phyloP scores from a whole-genome alignment of 2,888 invertebrate genomes.

The Gibbula magus region DNA sequence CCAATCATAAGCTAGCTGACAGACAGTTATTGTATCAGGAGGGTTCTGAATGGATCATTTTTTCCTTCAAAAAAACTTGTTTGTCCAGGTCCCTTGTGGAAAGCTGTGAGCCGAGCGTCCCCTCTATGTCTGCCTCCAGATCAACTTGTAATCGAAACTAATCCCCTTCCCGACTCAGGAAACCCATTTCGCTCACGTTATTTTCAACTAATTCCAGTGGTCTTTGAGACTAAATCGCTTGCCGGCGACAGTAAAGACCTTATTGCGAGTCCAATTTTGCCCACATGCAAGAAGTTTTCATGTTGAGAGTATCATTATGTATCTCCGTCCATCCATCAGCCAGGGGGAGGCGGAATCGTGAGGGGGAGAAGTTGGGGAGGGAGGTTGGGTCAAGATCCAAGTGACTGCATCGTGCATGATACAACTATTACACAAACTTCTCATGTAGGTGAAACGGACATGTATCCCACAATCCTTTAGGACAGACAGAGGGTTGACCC shows the following conservation, averaged over 20 bases:
- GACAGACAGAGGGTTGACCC: neutral
- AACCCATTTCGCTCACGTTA: conserved; percentile 24
- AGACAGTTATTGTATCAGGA: conserved; percentile 14
- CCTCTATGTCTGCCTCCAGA: conserved; percentile 10
- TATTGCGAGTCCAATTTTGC: conserved; percentile 24
- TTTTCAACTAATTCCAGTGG: conserved; percentile 25
- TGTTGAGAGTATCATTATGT: conserved; percentile 15
- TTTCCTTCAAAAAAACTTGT: conserved; percentile 12
- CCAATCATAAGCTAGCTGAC: conserved; percentile 20
- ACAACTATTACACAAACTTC: neutral
- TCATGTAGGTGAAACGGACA: neutral
- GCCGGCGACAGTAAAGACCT: conserved; percentile 21
- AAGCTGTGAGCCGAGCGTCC: neutral
- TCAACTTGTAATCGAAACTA: conserved; percentile 23
- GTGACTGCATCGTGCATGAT: neutral
- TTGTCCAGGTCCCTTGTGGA: conserved; percentile 18
- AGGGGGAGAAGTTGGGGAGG: neutral
- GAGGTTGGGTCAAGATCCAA: neutral
- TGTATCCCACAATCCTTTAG: conserved; percentile 15
- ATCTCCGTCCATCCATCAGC: conserved; percentile 7
- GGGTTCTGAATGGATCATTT: conserved; percentile 2
- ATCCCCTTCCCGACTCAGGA: conserved; percentile 21
- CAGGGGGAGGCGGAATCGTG: neutral
- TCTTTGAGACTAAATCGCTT: conserved; percentile 23
- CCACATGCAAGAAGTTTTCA: conserved; percentile 23